Evolutionary conservation across 2,797 vertebrate species (phyloP).

Genomic region (Pseudochirops cupreus): DNA sequence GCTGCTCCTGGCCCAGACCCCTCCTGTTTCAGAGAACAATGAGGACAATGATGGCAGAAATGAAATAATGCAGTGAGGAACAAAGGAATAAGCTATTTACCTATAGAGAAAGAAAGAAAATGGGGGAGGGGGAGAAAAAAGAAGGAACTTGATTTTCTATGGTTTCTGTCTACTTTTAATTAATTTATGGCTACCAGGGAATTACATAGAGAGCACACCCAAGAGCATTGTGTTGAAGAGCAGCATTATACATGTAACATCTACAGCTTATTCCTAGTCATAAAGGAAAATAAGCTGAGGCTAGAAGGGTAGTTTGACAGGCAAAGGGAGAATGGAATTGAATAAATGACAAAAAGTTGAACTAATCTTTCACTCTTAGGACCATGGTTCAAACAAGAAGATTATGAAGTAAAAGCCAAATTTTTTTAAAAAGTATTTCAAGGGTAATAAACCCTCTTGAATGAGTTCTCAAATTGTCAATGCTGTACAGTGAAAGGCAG

Average conservation of each 20-base stretch:
- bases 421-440: not conserved
- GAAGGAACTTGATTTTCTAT: slow-evolving; percentile 80
- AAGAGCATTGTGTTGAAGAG: slow-evolving; percentile 61
- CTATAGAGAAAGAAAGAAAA: slow-evolving; percentile 84
- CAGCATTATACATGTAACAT: slow-evolving; percentile 71
- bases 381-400: slow-evolving; percentile 2
- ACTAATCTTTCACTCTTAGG: slow-evolving; percentile 33
- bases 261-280: slow-evolving; percentile 77
- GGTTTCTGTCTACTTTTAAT: slow-evolving; percentile 89
- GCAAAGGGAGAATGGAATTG: slow-evolving; percentile 53
- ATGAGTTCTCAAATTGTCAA: not conserved
- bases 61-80: slow-evolving; percentile 88
- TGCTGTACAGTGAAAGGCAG: slow-evolving; percentile 12
- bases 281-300: slow-evolving; percentile 59
- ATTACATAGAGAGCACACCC: slow-evolving; percentile 79
- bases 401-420: not conserved
- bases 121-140: slow-evolving; percentile 65
- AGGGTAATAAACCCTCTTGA: not conserved
- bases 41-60: slow-evolving; percentile 90
- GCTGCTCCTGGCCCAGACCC: slow-evolving; percentile 93
- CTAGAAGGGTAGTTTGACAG: slow-evolving; percentile 52
- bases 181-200: slow-evolving; percentile 87
- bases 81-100: slow-evolving; percentile 91
- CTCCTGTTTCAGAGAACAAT: slow-evolving; percentile 92
- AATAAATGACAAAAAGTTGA: slow-evolving; percentile 44